Conservation (phyloP, 35 echinoderm and acorn worm genomes). For the Holothuria glaberrima region DNA sequence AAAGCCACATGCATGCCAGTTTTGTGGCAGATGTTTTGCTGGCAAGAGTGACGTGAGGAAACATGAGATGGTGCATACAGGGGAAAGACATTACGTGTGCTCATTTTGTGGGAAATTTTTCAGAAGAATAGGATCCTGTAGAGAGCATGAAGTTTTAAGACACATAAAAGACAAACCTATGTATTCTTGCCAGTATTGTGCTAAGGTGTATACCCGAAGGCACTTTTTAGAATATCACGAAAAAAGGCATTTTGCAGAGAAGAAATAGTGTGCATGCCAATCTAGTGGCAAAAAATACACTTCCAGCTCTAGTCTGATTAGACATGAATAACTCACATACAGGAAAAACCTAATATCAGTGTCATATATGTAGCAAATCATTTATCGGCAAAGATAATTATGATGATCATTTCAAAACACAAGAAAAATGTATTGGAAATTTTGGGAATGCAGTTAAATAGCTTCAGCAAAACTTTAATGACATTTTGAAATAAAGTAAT, state of each 20-base stretch:
- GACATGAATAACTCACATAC: background rate
- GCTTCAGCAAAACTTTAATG: too few relatives aligned
- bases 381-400: background rate
- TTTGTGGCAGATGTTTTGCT: background rate
- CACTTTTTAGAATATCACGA: background rate
- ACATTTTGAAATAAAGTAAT: too few relatives aligned
- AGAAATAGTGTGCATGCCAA: background rate
- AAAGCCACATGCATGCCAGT: background rate
- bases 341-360: slow-evolving; percentile 28
- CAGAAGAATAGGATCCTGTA: background rate
- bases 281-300: background rate
- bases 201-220: background rate
- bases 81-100: background rate
- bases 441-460: too few relatives aligned
- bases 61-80: slow-evolving; percentile 1
- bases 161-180: background rate
- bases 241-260: background rate
- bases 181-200: background rate
- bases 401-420: background rate
- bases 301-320: background rate
- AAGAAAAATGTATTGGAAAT: too few relatives aligned
- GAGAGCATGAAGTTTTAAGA: background rate
- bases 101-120: slow-evolving; percentile 13
- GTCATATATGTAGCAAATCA: background rate
- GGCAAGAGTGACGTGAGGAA: background rate